Conservation (phyloP, 2,113 vertebrate genomes). For the Lasiurus cinereus region DNA sequence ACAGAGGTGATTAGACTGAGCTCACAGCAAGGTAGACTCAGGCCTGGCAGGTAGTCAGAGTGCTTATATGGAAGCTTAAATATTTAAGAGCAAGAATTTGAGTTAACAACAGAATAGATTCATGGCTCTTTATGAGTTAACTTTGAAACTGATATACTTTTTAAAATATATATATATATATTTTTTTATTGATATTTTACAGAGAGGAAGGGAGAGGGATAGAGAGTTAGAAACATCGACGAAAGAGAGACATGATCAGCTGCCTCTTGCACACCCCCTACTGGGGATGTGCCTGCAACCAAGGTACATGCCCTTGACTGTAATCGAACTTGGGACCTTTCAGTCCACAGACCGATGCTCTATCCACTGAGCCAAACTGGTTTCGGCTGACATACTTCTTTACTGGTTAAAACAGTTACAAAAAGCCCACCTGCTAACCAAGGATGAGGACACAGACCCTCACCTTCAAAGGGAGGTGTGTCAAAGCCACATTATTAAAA, state of each 20-base stretch:
- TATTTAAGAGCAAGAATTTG: neutral
- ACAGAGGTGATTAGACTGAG: neutral
- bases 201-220: too few relatives aligned
- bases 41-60: neutral
- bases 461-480: neutral
- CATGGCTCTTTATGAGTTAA: neutral
- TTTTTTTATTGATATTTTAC: too few relatives aligned
- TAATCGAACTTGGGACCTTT: too few relatives aligned
- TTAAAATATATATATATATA: too few relatives aligned
- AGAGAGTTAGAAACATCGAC: too few relatives aligned
- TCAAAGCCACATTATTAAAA: conserved; percentile 12
- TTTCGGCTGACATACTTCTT: neutral
- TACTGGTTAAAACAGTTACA: neutral
- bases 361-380: too few relatives aligned
- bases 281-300: too few relatives aligned
- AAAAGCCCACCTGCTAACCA: neutral
- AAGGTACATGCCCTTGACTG: too few relatives aligned
- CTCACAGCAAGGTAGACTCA: neutral
- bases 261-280: too few relatives aligned
- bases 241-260: too few relatives aligned
- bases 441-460: neutral
- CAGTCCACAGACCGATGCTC: too few relatives aligned
- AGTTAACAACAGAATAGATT: neutral
- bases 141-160: neutral
- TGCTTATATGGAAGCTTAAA: neutral